Evolutionary conservation across 2,797 vertebrate species (phyloP).

Genomic region (Spatula versicolor): DNA sequence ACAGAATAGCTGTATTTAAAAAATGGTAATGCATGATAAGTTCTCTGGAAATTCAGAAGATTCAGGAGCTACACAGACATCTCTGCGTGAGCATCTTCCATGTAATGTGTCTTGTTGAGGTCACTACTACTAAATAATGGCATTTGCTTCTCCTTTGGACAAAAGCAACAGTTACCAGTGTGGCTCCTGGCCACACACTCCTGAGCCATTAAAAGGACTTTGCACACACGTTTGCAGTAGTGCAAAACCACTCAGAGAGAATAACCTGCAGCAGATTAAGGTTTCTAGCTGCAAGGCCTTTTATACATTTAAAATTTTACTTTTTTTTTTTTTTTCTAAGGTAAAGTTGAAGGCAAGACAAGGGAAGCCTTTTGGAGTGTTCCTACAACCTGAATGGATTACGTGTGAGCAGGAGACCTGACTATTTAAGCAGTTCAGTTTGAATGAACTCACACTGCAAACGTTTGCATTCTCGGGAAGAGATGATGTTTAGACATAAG

Average conservation of each 20-base stretch:
- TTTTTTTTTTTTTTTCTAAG: neutral
- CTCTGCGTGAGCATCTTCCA: neutral
- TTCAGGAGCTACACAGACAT: neutral
- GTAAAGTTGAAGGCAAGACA: neutral
- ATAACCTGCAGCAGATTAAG: neutral
- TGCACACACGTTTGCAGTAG: neutral
- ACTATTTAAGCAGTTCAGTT: neutral
- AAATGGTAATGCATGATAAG: neutral
- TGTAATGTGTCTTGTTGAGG: neutral
- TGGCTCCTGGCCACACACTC: accelerated
- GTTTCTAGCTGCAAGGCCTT: neutral
- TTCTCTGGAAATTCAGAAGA: neutral
- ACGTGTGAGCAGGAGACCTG: neutral
- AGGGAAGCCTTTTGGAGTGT: neutral
- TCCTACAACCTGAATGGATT: neutral
- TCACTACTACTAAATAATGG: neutral
- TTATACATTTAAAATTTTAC: neutral
- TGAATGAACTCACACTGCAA: neutral
- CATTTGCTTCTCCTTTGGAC: neutral
- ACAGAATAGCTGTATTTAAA: neutral
- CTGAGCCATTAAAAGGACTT: neutral
- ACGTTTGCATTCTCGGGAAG: neutral
- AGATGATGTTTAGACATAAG: neutral
- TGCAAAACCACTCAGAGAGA: neutral
- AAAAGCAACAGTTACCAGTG: neutral